Evolutionary conservation across 1,140 invertebrate species (phyloP).

Genomic region (Ceratoteleas bidentatus): DNA sequence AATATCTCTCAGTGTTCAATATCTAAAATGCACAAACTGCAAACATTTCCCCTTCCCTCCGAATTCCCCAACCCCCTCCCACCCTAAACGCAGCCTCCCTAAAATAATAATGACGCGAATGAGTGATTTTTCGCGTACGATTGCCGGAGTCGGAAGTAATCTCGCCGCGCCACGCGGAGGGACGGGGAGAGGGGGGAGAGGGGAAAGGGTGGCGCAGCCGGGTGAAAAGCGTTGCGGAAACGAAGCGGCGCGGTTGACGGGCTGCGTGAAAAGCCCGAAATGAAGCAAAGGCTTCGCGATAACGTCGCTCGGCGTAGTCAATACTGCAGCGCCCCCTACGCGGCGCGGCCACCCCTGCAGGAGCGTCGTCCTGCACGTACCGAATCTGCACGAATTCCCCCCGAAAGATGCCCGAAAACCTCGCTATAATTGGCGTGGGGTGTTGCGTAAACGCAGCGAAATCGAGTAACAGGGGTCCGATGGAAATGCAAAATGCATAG

Average conservation of each 20-base stretch:
- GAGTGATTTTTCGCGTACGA: constrained; percentile 44
- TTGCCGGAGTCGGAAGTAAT: constrained; percentile 46
- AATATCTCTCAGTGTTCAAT: too few relatives aligned
- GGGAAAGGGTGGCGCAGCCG: background rate
- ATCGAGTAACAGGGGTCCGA: constrained; percentile 12
- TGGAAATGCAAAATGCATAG: constrained; percentile 16
- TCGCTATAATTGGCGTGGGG: constrained; percentile 66
- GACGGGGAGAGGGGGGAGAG: background rate
- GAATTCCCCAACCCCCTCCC: too few relatives aligned
- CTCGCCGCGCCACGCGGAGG: constrained; percentile 52
- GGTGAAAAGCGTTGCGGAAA: constrained; percentile 44
- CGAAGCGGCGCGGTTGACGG: constrained; percentile 46
- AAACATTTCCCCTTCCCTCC: background rate
- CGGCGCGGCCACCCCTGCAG: constrained; percentile 43
- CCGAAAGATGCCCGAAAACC: constrained; percentile 54
- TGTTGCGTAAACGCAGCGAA: constrained; percentile 45
- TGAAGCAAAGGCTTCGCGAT: constrained; percentile 65
- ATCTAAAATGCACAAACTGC: too few relatives aligned
- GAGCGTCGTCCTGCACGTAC: constrained; percentile 43
- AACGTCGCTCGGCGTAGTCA: constrained; percentile 67
- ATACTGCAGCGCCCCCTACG: constrained; percentile 63
- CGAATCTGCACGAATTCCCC: background rate
- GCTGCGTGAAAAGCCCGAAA: constrained; percentile 54
- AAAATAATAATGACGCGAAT: constrained; percentile 47
- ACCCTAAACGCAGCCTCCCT: background rate